These are phyloP conservation scores for Hypercompe scribonia DNA, from an alignment of 2,888 invertebrate genomes.

Conservation along the genomic window DNA sequence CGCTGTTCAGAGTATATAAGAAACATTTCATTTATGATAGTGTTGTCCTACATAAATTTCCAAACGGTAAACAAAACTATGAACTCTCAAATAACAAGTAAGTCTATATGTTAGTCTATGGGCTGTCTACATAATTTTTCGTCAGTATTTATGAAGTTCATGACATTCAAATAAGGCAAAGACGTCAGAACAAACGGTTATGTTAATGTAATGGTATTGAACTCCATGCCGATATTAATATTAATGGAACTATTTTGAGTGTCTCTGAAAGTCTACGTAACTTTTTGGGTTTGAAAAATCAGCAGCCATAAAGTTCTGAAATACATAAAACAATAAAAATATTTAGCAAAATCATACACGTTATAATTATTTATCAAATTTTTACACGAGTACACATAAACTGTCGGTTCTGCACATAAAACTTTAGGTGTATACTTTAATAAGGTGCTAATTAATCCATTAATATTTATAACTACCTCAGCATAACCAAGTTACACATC, in stretches of 20 bases:
- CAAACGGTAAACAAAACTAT: not conserved
- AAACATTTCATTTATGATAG: not conserved
- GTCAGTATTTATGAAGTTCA: conserved; percentile 58
- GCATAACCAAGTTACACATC: not conserved
- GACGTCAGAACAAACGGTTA: conserved; percentile 68
- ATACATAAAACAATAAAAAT: too few relatives aligned
- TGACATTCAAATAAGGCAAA: conserved; percentile 62
- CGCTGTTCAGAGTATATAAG: not conserved
- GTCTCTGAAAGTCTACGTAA: not conserved
- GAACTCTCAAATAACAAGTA: not conserved
- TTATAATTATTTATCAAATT: not conserved
- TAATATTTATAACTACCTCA: not conserved
- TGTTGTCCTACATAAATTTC: not conserved
- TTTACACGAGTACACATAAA: not conserved
- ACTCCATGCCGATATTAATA: conserved; percentile 48
- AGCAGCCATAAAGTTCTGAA: too few relatives aligned
- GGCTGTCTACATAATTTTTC: conserved; percentile 31
- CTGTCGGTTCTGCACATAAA: not conserved
- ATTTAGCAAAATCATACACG: not conserved
- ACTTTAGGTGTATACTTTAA: too few relatives aligned
- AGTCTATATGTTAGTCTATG: conserved; percentile 21
- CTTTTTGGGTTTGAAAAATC: not conserved
- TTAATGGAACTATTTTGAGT: conserved; percentile 37
- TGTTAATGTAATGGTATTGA: conserved; percentile 63
- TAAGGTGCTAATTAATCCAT: not conserved